Evolutionary conservation across 1,140 invertebrate genomes (phyloP).

Genomic region (Leptopilina clavipes): DNA sequence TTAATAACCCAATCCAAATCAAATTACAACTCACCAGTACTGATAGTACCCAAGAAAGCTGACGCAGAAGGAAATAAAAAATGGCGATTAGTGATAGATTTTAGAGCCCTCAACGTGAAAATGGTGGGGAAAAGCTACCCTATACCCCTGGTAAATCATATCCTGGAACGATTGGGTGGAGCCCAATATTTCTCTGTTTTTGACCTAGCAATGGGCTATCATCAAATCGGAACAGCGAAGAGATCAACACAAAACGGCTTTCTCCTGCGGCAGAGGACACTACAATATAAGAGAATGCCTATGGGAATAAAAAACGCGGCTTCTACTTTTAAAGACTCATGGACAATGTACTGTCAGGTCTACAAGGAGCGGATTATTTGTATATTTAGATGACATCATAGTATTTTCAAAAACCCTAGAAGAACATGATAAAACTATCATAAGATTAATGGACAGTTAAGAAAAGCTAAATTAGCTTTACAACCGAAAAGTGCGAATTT

Average conservation of each 20-base stretch:
- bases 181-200: neutral
- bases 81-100: conserved; percentile 51
- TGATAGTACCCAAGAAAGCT: conserved; percentile 53
- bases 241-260: neutral
- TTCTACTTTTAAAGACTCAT: conserved; percentile 54
- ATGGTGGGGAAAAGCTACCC: neutral
- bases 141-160: neutral
- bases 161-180: no score
- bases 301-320: conserved; percentile 7
- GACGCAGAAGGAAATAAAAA: conserved; percentile 47
- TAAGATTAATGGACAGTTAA: neutral
- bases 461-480: neutral
- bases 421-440: neutral
- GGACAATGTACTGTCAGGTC: conserved; percentile 37
- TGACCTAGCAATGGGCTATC: neutral
- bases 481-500: neutral
- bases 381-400: neutral
- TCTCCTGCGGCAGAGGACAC: neutral
- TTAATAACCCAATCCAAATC: conserved; percentile 52
- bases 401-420: neutral
- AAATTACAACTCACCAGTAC: conserved; percentile 52
- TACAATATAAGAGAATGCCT: conserved; percentile 25
- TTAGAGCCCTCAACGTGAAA: conserved; percentile 18
- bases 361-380: neutral
- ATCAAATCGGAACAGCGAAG: neutral